These are phyloP conservation scores for Actinostola sp. DNA, from an alignment of 92 coral and sea anemone genomes.

Conservation along the genomic window DNA sequence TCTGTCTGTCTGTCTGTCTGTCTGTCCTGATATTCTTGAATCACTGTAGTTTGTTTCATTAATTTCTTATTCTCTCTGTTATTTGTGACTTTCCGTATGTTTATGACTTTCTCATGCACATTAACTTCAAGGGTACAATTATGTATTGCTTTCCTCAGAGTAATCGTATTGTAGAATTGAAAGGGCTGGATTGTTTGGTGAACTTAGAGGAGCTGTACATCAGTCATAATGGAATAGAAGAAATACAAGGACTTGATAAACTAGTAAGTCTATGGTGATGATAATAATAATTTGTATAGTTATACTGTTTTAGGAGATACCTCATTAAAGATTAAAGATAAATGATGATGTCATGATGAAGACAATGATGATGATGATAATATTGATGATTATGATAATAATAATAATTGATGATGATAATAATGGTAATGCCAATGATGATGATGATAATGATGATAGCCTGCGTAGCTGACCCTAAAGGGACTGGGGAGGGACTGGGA, in stretches of 20 bases:
- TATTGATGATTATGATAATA: neutral
- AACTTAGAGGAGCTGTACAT: conserved; percentile 90
- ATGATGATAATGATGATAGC: neutral
- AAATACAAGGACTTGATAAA: conserved; percentile 88
- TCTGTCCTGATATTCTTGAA: neutral
- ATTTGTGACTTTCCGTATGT: neutral
- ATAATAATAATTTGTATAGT: neutral
- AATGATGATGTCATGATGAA: neutral
- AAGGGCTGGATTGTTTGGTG: conserved; percentile 77
- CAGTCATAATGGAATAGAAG: conserved; percentile 96
- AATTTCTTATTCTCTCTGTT: neutral
- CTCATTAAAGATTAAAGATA: neutral
- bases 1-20: too few species aligned
- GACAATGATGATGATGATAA: neutral
- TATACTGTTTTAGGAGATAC: neutral
- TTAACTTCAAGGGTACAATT: too few species aligned
- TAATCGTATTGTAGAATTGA: conserved; percentile 87
- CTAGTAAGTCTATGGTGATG: conserved; percentile 58
- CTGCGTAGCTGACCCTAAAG: neutral
- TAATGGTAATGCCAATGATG: neutral
- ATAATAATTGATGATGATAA: neutral
- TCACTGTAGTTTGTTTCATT: neutral
- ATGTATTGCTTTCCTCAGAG: conserved; percentile 77
- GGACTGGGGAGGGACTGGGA: too few species aligned
- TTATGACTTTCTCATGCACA: too few species aligned